phyloP scores from a whole-genome alignment of 2,797 vertebrate species.

The Chanos chanos region DNA sequence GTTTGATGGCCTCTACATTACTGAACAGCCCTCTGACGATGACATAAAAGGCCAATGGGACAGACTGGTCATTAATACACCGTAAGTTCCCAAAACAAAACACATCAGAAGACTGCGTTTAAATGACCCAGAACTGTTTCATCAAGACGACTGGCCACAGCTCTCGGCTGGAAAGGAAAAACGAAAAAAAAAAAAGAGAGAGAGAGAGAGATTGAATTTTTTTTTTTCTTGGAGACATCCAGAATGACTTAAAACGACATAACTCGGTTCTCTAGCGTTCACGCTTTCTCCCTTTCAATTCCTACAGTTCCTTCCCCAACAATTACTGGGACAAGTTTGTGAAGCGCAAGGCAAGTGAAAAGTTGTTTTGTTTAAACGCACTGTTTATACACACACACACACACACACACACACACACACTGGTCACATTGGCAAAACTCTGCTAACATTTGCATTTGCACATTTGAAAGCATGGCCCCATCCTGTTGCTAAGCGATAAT shows the following conservation, averaged over 20 bases:
- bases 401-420: no score
- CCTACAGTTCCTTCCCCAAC: slow-evolving; percentile 95
- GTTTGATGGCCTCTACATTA: slow-evolving; percentile 97
- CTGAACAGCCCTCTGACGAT: slow-evolving; percentile 96
- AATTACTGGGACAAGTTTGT: slow-evolving; percentile 99
- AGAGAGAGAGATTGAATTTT: no score
- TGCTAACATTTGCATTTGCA: no score
- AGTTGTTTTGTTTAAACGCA: not conserved
- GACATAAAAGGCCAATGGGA: slow-evolving; percentile 99
- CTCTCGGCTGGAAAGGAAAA: no score
- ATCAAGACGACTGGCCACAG: no score
- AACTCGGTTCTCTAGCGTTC: not conserved
- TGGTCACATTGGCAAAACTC: no score
- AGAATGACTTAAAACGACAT: not conserved
- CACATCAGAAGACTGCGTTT: not conserved
- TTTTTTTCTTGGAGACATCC: not conserved
- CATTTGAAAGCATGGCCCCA: no score
- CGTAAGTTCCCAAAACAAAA: slow-evolving; percentile 71
- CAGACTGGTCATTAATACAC: slow-evolving; percentile 95
- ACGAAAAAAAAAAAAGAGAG: no score
- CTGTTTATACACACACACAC: no score
- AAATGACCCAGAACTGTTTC: no score
- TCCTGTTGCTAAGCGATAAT: no score
- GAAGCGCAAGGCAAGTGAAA: slow-evolving; percentile 88
- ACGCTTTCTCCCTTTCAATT: slow-evolving; percentile 48